These are phyloP conservation scores for Mimas tiliae DNA, from an alignment of 2,888 invertebrate species.

Conservation along the genomic window DNA sequence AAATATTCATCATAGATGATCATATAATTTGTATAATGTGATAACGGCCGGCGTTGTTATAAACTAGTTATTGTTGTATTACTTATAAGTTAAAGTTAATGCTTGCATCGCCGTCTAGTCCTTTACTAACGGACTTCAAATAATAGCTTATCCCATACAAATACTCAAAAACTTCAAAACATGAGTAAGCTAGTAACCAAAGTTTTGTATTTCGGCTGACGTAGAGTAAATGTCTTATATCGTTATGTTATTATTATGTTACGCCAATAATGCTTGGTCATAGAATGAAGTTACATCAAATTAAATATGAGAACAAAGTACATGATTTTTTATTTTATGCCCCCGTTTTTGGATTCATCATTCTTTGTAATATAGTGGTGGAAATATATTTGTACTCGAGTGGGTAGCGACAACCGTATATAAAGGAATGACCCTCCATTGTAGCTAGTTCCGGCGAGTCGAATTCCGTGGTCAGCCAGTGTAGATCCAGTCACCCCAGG, in stretches of 20 bases:
- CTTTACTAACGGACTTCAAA: constrained; percentile 28
- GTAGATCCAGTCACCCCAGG: no score
- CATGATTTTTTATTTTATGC: constrained; percentile 45
- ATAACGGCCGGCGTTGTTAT: constrained; percentile 48
- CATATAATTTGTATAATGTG: constrained; percentile 62
- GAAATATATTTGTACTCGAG: no score
- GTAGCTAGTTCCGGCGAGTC: no score
- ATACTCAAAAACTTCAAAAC: constrained; percentile 58
- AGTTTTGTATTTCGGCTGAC: constrained; percentile 79
- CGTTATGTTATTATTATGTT: constrained; percentile 50
- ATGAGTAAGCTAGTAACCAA: constrained; percentile 80
- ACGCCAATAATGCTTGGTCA: constrained; percentile 63
- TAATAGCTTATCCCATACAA: constrained; percentile 35
- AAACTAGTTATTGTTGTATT: constrained; percentile 25
- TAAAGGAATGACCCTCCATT: no score
- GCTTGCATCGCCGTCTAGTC: constrained; percentile 29
- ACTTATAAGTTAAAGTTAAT: constrained; percentile 24
- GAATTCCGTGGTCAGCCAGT: no score
- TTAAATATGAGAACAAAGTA: constrained; percentile 63
- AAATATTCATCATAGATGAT: constrained; percentile 79
- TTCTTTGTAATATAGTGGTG: no score
- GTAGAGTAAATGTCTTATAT: constrained; percentile 43
- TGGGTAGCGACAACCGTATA: no score
- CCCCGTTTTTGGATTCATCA: neutral
- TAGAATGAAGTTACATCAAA: constrained; percentile 76